phyloP scores from a whole-genome alignment of 37 sponge, comb jelly and placozoan species.

The Bolinopsis microptera region DNA sequence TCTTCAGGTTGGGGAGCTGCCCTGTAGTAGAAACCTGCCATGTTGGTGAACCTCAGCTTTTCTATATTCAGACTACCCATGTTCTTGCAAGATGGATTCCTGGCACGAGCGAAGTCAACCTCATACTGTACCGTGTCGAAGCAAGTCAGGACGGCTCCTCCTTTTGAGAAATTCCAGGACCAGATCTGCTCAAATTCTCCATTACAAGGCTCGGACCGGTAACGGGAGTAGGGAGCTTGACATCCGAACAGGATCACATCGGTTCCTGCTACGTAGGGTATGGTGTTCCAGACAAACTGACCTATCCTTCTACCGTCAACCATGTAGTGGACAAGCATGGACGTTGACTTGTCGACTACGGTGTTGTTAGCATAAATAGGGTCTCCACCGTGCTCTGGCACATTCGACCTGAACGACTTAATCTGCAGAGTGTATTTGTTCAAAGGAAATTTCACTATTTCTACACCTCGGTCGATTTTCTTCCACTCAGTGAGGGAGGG shows the following conservation, averaged over 20 bases:
- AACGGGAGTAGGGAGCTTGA: not conserved
- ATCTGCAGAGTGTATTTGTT: conserved; percentile 2
- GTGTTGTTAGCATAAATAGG: not conserved
- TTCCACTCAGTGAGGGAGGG: not conserved
- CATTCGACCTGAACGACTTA: not conserved
- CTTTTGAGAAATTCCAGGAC: conserved; percentile 21
- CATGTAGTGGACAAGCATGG: conserved; percentile 5
- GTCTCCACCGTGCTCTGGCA: not conserved
- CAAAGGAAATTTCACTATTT: not conserved
- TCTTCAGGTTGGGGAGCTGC: not conserved
- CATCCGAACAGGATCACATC: conserved; percentile 12
- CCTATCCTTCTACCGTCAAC: not conserved
- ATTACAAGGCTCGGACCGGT: conserved; percentile 8
- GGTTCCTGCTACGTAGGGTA: not conserved
- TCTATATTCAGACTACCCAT: not conserved
- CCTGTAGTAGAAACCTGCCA: conserved; percentile 32
- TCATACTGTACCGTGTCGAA: conserved; percentile 7
- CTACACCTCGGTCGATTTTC: not conserved
- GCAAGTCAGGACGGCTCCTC: not conserved
- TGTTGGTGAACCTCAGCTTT: conserved; percentile 27
- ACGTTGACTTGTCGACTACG: conserved; percentile 26
- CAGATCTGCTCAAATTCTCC: conserved; percentile 58
- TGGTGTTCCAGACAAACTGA: conserved; percentile 37
- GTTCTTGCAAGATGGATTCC: not conserved
- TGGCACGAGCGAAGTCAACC: not conserved